These are phyloP conservation scores for Drosophila paracracens DNA, from an alignment of 2,888 invertebrate species.

Conservation along the genomic window DNA sequence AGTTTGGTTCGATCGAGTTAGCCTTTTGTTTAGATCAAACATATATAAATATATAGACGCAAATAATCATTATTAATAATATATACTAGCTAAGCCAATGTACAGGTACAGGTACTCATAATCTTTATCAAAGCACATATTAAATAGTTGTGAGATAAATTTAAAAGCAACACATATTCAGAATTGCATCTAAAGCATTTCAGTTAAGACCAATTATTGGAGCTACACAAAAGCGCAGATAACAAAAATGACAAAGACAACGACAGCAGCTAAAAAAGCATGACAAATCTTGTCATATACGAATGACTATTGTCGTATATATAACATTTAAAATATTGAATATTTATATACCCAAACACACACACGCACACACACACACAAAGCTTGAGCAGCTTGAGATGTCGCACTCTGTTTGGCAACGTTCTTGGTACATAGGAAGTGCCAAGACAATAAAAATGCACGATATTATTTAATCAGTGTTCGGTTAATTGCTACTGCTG, in stretches of 20 bases:
- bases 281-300: conserved; percentile 59
- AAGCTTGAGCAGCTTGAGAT: conserved; percentile 40
- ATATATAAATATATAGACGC: background rate
- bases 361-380: background rate
- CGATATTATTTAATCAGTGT: conserved; percentile 67
- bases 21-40: background rate
- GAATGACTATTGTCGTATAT: conserved; percentile 33
- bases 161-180: background rate
- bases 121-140: background rate
- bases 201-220: conserved; percentile 8
- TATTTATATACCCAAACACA: conserved; percentile 1
- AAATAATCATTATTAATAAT: background rate
- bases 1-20: background rate
- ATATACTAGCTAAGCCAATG: background rate
- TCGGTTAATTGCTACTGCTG: conserved; percentile 41
- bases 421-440: conserved; percentile 68
- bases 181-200: background rate
- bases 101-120: background rate
- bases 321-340: conserved; percentile 1
- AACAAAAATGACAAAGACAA: conserved; percentile 30
- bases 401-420: conserved; percentile 55
- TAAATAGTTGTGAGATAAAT: background rate
- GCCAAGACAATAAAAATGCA: conserved; percentile 74
- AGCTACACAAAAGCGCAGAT: conserved; percentile 53
- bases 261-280: conserved; percentile 29